Evolutionary conservation across 1,140 invertebrate species (phyloP).

Genomic region (Pararge aegeria): DNA sequence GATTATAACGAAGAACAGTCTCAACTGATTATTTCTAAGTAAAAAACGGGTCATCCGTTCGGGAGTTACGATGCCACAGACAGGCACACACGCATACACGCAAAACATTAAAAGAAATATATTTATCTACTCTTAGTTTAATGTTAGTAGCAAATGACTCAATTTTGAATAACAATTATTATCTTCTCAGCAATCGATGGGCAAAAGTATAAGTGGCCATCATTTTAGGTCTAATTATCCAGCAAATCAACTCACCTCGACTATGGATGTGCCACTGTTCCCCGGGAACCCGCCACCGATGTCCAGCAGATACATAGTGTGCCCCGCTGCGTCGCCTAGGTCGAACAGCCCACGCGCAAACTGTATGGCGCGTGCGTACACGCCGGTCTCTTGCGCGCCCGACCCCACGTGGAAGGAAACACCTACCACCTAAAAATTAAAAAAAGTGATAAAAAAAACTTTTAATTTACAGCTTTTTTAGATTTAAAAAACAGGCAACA

Average conservation of each 20-base stretch:
- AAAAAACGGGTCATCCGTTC: too few relatives aligned
- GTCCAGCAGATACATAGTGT: slow-evolving; percentile 87
- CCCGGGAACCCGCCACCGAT: slow-evolving; percentile 94
- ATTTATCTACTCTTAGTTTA: too few relatives aligned
- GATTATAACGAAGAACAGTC: too few relatives aligned
- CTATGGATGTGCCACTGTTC: slow-evolving; percentile 83
- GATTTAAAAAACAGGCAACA: too few relatives aligned
- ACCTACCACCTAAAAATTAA: slow-evolving; percentile 84
- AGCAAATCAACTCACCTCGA: slow-evolving; percentile 71
- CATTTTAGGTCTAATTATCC: background rate
- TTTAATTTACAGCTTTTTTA: background rate
- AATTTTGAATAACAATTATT: too few relatives aligned
- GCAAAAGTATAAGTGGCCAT: too few relatives aligned
- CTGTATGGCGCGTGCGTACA: slow-evolving; percentile 88
- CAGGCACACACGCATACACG: too few relatives aligned
- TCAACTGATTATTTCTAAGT: too few relatives aligned
- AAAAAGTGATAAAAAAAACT: background rate
- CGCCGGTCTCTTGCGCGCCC: slow-evolving; percentile 88
- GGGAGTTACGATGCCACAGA: too few relatives aligned
- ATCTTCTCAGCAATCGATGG: too few relatives aligned
- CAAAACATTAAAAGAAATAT: too few relatives aligned
- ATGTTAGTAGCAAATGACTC: too few relatives aligned
- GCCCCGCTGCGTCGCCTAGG: slow-evolving; percentile 85
- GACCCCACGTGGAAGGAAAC: slow-evolving; percentile 95
- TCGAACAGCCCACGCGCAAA: slow-evolving; percentile 86